Evolutionary conservation across 2,888 invertebrate genomes (phyloP).

Genomic region (Coremacera marginata): DNA sequence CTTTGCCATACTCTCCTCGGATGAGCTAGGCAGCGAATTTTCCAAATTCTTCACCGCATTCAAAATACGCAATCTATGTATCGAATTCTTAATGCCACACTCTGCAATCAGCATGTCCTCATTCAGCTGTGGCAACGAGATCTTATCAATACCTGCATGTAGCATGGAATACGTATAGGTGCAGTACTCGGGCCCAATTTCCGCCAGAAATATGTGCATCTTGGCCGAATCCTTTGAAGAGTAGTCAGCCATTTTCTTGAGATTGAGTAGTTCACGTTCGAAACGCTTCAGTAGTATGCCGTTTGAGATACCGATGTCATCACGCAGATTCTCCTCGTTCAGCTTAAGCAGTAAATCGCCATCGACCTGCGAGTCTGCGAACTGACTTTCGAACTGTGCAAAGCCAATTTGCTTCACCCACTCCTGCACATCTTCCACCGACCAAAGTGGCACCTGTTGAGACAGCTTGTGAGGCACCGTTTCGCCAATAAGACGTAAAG

Average conservation of each 20-base stretch:
- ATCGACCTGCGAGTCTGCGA: conserved; percentile 93
- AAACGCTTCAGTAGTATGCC: conserved; percentile 94
- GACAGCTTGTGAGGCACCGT: conserved; percentile 97
- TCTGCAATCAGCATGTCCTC: conserved; percentile 93
- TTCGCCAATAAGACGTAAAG: conserved; percentile 92
- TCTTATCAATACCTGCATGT: conserved; percentile 93
- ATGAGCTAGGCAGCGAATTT: conserved; percentile 76
- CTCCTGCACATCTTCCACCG: conserved; percentile 94
- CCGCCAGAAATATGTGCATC: conserved; percentile 86
- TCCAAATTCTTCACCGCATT: conserved; percentile 81
- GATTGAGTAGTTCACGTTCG: conserved; percentile 89
- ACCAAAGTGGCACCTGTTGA: conserved; percentile 98
- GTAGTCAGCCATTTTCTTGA: conserved; percentile 97
- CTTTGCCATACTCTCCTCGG: conserved; percentile 86
- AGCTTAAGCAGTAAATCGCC: conserved; percentile 94
- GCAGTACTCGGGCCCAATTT: conserved; percentile 89
- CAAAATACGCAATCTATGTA: conserved; percentile 91
- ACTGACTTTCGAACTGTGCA: conserved; percentile 83
- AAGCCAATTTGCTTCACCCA: conserved; percentile 99
- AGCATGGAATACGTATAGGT: conserved; percentile 98
- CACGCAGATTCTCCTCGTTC: conserved; percentile 90
- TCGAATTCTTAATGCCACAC: conserved; percentile 93
- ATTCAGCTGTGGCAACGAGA: conserved; percentile 84
- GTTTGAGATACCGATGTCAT: conserved; percentile 93
- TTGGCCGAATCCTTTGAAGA: conserved; percentile 94